Evolutionary conservation across 2,797 vertebrate genomes (phyloP).

Genomic region (Coilia nasus): DNA sequence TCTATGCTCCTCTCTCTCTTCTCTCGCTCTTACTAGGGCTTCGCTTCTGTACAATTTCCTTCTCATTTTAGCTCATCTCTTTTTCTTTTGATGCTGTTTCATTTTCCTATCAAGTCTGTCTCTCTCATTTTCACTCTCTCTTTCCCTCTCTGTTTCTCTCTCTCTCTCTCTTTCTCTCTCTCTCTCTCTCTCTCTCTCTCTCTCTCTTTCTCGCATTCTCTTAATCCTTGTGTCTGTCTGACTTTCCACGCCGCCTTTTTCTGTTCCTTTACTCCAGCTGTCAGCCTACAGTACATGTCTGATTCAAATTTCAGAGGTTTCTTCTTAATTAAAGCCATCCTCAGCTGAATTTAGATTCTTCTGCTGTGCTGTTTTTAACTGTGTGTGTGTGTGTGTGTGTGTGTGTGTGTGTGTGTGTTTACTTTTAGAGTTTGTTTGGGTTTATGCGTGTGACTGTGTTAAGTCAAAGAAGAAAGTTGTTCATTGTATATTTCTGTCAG

Average conservation of each 20-base stretch:
- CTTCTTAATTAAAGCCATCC: conserved; percentile 12
- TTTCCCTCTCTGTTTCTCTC: background rate
- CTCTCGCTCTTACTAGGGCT: too few relatives aligned
- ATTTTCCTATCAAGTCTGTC: background rate
- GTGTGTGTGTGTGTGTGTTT: conserved; percentile 12
- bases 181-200: background rate
- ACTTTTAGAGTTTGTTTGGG: background rate
- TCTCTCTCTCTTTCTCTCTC: background rate
- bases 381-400: background rate
- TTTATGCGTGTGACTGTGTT: background rate
- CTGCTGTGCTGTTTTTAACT: background rate
- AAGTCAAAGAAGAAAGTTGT: too few relatives aligned
- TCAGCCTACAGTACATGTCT: conserved; percentile 1
- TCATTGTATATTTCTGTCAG: too few relatives aligned
- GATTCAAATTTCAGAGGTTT: conserved; percentile 7
- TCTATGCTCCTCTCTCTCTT: too few relatives aligned
- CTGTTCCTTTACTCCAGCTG: background rate
- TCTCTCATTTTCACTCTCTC: background rate
- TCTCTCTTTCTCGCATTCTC: background rate
- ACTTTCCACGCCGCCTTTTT: background rate
- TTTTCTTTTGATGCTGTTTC: background rate
- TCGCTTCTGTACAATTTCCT: too few relatives aligned
- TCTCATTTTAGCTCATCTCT: too few relatives aligned
- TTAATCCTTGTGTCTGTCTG: background rate
- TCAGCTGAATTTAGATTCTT: background rate